Base-by-base conservation (phyloP, 2,797 vertebrate species). In the Acipenser oxyrinchus region DNA sequence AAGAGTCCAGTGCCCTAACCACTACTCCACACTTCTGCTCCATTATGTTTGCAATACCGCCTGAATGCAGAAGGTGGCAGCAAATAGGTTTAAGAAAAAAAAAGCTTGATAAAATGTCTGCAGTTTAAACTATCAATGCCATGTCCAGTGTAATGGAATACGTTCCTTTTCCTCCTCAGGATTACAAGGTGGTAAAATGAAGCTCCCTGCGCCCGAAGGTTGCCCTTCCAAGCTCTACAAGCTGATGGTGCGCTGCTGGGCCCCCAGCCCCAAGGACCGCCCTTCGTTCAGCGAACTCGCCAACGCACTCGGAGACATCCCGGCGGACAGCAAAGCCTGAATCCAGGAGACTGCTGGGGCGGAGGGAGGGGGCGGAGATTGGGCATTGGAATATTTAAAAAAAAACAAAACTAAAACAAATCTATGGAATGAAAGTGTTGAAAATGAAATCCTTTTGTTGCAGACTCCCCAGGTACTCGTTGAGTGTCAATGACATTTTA, bases 221-320 rank as follows among this genome's bases (percentile, higher is more conserved):
- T 98, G 96, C 72, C 93, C 96, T 6, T 90, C 93, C 60, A 93
- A 90, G 79, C 83, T 96, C 60, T 88, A 90, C 87, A 93, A 93
- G 82, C 87, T 98, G 78, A 97, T 98, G 95, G 86, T 83, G 63
- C 92, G 88, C 78, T 99, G 96, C 86, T 97, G 94, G 94, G 90
- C 92, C 0, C 79, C 84, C 62, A 94, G 94, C 81, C 94, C 92
- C 18, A 97, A 98, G 82, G 95, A 99, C 72, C 91, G 95, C 7
- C 97, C 95, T 5, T 95, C 95, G 64, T 99, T 99, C 86, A 92
- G 92, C 0, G 95, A 98, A 76, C 87, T 99, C 0, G 83, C 91
- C 75, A 88, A 89, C 7, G 15, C 82, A 65, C 88, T 99, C 12
- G 92, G 89, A 70, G 92, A 95, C 72, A 82, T 87, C 77, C 85